Evolutionary conservation across 2,113 vertebrate species (phyloP), one percentile per base, ranked within the genome.

Genomic region (Microtus pennsylvanicus): DNA sequence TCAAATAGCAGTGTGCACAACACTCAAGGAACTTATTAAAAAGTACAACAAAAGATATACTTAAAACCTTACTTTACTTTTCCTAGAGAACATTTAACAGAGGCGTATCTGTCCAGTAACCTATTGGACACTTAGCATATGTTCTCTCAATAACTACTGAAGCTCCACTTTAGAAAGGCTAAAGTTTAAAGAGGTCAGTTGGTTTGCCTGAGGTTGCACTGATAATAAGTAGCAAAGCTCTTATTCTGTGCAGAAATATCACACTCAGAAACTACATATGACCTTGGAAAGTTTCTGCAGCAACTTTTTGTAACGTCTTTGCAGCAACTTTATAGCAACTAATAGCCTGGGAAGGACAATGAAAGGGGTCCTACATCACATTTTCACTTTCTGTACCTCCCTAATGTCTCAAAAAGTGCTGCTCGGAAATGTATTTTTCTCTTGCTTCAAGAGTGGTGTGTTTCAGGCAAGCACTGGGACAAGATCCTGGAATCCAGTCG

Each of bases 21-120:
- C 58, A 63, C n/a, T 63, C n/a, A 83, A 83, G 42, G 55, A 28
- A 63, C 58, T 63, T 63, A 28, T 38, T 83, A 61, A 63, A 82
- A 42, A 42, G 24, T 26, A 63, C 81, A 83, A 13, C 70, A 74
- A 82, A 83, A 82, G 26, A 38, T 58, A 58, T 42, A 83, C 2
- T 3, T 61, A 38, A 61, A n/a, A 38, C 80, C 24, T 65, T 67
- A 76, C 2, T n/a, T 72, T 50, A 63, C 76, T 83, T 89, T 30
- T 94, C 87, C 47, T 88, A 86, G 89, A 11, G 75, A 95, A 88
- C 67, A 89, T 63, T 81, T 42, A 50, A 35, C 22, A 91, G 75
- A 52, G 76, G 65, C 11, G 28, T 38, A 55, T 28, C 30, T 7
- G 5, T 52, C 26, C 30, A 78, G n/a, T 19, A 45, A 16, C 92